Base-by-base conservation (phyloP, 1,140 invertebrate genomes). In the Leptinotarsa lineolata region DNA sequence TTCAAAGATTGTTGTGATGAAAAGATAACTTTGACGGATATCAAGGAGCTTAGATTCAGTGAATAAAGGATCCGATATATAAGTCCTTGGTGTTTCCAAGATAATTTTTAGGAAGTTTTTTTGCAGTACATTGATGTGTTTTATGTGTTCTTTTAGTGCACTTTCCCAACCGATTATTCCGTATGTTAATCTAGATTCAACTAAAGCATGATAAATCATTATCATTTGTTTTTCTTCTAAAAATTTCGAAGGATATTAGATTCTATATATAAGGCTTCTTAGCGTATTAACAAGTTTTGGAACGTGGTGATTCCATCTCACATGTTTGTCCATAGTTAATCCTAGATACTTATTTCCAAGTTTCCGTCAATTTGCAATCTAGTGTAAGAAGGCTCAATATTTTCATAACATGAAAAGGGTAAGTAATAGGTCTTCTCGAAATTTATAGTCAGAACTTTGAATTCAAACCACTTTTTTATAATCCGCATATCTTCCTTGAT, bases 261-360 rank as follows among this genome's bases (percentile, higher is more conserved):
- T 8, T 60, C 59, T 60, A n/a, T 5, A 60, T 5, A n/a, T 5
- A 21, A 60, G 5, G n/a, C 59, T 60, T 21, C 59, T 60, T n/a
- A 60, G n/a, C 16, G 59, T 60, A n/a, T 60, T 60, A 30, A 12
- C 21, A 61, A 71, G n/a, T 30, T 12, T 21, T 61, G 24, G 18
- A 30, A 24, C 22, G 58, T 71, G 69, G 3, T 20, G 6, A 13
- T 71, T 48, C 69, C 69, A 63, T 71, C 69, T 71, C 15, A 61
- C 13, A 39, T 71, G 18, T 63, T 59, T 63, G 54, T 71, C 69
- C 3, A 71, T 24, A 13, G 6, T 63, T 22, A 71, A 61, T 20
- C 69, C 69, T 16, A 71, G 44, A 59, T 71, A 71, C 12, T 22
- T 68, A 48, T 54, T 44, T 60, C 59, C 59, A 60, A 8, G 21